Percentiles rank a stretch among this genome's conserved stretches.
phyloP scores from a whole-genome alignment of 92 coral and sea anemone species.

The Pocillopora meandrina region DNA sequence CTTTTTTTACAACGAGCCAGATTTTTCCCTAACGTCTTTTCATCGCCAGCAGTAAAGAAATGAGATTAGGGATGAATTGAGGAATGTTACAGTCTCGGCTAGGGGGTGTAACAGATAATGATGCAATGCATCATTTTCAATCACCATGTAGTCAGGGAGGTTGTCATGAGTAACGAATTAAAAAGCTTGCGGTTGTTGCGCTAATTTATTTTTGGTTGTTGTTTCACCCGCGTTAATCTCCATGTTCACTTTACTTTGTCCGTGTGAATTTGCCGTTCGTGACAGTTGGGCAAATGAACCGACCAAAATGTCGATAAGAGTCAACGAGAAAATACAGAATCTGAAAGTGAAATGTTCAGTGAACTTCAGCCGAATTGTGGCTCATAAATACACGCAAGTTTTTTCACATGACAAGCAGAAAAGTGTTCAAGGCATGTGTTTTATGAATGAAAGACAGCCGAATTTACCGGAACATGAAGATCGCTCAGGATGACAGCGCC shows the following conservation, averaged over 20 bases:
- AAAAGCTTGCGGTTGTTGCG: constrained; percentile 12
- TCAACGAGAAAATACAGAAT: constrained; percentile 14
- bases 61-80: constrained; percentile 43
- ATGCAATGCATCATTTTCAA: constrained; percentile 29
- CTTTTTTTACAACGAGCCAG: too few relatives aligned
- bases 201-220: not conserved
- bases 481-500: too few relatives aligned
- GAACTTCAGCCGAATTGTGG: too few relatives aligned
- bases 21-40: too few relatives aligned
- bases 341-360: too few relatives aligned
- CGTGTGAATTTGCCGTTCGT: constrained; percentile 31
- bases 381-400: too few relatives aligned
- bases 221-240: not conserved
- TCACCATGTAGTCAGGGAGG: constrained; percentile 34
- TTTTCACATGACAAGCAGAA: too few relatives aligned
- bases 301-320: too few relatives aligned
- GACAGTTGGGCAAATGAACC: not conserved
- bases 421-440: too few relatives aligned
- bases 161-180: constrained; percentile 35
- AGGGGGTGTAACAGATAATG: constrained; percentile 42
- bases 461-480: too few relatives aligned
- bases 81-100: constrained; percentile 42
- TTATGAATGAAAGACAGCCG: too few relatives aligned
- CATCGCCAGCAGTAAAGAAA: not conserved
- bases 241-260: not conserved